These are phyloP conservation scores for Eristalis intricaria DNA, from an alignment of 2,888 invertebrate genomes.

Conservation along the genomic window DNA sequence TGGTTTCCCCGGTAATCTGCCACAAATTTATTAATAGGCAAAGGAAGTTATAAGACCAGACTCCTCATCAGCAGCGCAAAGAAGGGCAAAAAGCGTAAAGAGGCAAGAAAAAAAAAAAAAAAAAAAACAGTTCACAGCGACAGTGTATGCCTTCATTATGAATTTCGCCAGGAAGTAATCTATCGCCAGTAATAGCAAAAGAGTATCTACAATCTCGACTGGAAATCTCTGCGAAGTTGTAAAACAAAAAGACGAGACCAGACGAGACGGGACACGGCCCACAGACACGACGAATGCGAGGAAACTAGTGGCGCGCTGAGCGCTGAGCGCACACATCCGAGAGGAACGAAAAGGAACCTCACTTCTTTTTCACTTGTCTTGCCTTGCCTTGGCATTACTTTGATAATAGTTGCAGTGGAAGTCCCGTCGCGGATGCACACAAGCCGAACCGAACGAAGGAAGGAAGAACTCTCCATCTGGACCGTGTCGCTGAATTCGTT, in stretches of 20 bases:
- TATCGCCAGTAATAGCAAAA: constrained; percentile 60
- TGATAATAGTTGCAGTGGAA: constrained; percentile 53
- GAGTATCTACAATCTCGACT: constrained; percentile 50
- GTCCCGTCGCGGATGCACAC: constrained; percentile 56
- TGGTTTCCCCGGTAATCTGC: not conserved
- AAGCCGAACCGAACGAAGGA: not conserved
- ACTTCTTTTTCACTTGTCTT: not conserved
- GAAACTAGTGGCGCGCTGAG: not conserved
- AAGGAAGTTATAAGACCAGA: not conserved
- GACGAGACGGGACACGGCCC: not conserved
- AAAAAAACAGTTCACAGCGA: constrained; percentile 19
- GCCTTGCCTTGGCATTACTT: constrained; percentile 20
- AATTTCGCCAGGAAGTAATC: constrained; percentile 69
- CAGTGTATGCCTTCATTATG: constrained; percentile 40
- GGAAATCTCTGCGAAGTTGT: constrained; percentile 44
- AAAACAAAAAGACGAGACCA: not conserved
- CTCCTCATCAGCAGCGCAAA: not conserved
- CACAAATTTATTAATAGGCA: not conserved
- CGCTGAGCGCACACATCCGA: not conserved
- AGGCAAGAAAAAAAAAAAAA: too few species aligned
- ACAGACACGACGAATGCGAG: not conserved
- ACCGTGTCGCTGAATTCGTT: constrained; percentile 39
- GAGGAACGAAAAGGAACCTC: constrained; percentile 13
- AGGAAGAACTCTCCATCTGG: constrained; percentile 57
- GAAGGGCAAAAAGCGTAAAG: not conserved